Evolutionary conservation across 2,113 vertebrate species (phyloP), one percentile per base, ranked within the genome.

Genomic region (Hippocampus guttulatus): DNA sequence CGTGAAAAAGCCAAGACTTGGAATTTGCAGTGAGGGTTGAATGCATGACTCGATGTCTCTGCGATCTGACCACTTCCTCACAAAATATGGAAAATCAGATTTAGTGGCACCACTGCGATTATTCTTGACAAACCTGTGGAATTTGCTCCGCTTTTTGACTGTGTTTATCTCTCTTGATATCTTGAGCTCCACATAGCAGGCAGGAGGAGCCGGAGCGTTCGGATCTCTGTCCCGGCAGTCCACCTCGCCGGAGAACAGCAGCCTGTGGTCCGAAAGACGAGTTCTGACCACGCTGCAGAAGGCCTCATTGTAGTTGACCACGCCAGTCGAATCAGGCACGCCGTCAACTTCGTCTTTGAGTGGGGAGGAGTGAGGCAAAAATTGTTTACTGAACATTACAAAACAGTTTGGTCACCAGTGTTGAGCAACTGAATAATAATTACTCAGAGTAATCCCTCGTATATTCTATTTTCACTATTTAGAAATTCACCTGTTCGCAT

Each of bases 281-380:
- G 94, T 94, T 67, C 92, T 92, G 49, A 96, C 92, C 83, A 97
- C 95, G 0, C 93, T 95, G 88, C 94, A 96, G 89, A 94, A 97
- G 41, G 91, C 95, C 78, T 95, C 93, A 0, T 96, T 96, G 21
- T 95, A 95, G 90, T 96, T 96, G 3, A 97, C 94, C 9, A 94
- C 92, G 9, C 94, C 94, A 0, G 89, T 85, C 0, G 92, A 84
- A 64, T 95, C 91, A 0, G 95, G 94, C 70, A 67, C 74, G 58
- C 91, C 86, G 61, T 89, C 85, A 0, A 81, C 76, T 8, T 78
- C 85, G 79, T 94, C 95, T 96, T 61, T 8, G 30, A 30, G 27
- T 27, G 49, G 30, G 12, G 45, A 2, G 11, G 11, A 0, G 43
- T 11, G 12, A 14, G 45, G 41, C 2, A 23, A n/a, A 57, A 58